Conservation (phyloP, 23 tunicate species). For the Clavelina lepadiformis region DNA sequence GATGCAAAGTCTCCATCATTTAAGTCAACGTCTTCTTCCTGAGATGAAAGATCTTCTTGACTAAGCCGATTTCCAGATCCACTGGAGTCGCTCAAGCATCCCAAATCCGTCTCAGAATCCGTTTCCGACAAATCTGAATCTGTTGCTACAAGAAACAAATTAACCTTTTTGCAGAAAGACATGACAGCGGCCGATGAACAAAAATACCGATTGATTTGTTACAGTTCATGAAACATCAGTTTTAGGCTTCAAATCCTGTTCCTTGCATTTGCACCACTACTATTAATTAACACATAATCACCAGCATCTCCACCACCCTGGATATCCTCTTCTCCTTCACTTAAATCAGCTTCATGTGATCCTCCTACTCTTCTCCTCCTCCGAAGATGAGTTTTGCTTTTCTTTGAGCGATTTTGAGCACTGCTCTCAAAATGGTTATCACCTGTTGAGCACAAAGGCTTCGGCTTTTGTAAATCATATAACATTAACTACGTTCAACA, state of each 20-base stretch:
- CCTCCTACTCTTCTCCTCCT: conserved; percentile 50
- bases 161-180: too few relatives aligned
- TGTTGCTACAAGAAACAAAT: conserved; percentile 1
- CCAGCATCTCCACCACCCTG: conserved; percentile 62
- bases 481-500: too few relatives aligned
- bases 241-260: too few relatives aligned
- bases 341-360: conserved; percentile 53
- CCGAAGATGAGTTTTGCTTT: conserved; percentile 47
- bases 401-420: conserved; percentile 6
- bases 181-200: too few relatives aligned
- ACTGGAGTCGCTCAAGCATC: conserved; percentile 46
- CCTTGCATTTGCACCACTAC: too few relatives aligned
- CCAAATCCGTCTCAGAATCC: conserved; percentile 52
- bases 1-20: conserved; percentile 8
- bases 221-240: too few relatives aligned
- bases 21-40: conserved; percentile 27
- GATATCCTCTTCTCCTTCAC: conserved; percentile 79
- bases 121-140: conserved; percentile 1
- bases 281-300: too few relatives aligned
- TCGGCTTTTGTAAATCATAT: too few relatives aligned
- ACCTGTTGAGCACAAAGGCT: conserved; percentile 16
- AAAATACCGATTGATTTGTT: too few relatives aligned
- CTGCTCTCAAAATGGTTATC: conserved; percentile 10
- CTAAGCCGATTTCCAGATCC: conserved; percentile 64
- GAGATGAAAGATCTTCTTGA: conserved; percentile 62